A percentile compares a stretch with the other conserved stretches of the same genome.
Conservation (phyloP, 53 echinoderm and acorn worm genomes). For the Astropecten irregularis region DNA sequence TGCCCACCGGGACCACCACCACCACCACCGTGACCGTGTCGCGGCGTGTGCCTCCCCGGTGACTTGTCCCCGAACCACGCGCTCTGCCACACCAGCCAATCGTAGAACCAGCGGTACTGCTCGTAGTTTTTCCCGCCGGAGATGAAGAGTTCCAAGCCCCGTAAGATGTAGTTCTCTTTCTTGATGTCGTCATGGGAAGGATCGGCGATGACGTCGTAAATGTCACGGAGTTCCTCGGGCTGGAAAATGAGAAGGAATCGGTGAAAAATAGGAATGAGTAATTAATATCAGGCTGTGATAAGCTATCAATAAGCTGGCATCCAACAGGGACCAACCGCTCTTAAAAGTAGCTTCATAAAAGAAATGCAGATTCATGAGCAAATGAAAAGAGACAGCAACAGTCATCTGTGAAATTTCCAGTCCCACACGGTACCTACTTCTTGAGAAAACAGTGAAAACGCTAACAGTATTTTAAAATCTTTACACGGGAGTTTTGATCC, state of each 20-base stretch:
- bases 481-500: too few species aligned
- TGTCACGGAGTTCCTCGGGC: not conserved
- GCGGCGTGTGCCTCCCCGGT: slow-evolving; percentile 3
- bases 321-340: too few species aligned
- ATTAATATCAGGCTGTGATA: too few species aligned
- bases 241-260: not conserved
- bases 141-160: slow-evolving; percentile 1
- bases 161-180: slow-evolving; percentile 15
- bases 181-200: slow-evolving; percentile 10
- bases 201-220: not conserved
- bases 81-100: slow-evolving; percentile 4
- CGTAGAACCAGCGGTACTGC: slow-evolving; percentile 2
- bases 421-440: too few species aligned
- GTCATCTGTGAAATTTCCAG: too few species aligned
- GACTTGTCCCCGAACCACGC: not conserved
- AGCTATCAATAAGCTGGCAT: too few species aligned
- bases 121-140: not conserved
- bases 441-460: too few species aligned
- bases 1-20: slow-evolving; percentile 9
- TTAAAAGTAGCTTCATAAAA: too few species aligned
- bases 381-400: too few species aligned
- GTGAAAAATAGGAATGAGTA: not conserved
- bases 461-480: too few species aligned
- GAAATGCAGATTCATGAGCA: too few species aligned
- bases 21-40: not conserved